Evolutionary conservation across 2,797 vertebrate genomes (phyloP).

Genomic region (Ibycter americanus): DNA sequence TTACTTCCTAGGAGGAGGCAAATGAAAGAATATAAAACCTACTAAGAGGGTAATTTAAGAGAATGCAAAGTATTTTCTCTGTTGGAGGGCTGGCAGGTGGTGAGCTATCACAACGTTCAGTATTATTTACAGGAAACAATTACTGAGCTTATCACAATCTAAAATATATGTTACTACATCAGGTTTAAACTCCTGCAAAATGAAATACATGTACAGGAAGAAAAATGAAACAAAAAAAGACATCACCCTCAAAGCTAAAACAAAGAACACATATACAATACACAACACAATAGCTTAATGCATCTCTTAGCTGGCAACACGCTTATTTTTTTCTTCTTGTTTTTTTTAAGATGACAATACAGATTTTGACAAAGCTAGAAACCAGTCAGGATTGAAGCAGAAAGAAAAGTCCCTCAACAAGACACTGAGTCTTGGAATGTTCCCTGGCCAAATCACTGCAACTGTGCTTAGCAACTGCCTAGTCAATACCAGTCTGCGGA

Average conservation of each 20-base stretch:
- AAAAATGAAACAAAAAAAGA: background rate
- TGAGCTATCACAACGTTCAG: background rate
- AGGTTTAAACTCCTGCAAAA: background rate
- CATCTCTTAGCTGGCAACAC: background rate
- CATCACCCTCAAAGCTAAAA: background rate
- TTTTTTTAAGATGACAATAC: background rate
- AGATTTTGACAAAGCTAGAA: background rate
- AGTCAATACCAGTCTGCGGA: background rate
- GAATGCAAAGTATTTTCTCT: background rate
- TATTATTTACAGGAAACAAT: constrained; percentile 30
- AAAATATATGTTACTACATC: background rate
- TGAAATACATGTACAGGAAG: background rate
- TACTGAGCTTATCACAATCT: background rate
- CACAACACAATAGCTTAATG: background rate
- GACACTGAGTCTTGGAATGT: background rate
- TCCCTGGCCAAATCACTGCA: background rate
- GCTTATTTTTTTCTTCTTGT: background rate
- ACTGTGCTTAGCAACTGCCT: background rate
- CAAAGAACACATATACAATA: background rate
- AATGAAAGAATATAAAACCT: background rate
- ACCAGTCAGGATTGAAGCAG: background rate
- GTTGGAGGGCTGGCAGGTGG: background rate
- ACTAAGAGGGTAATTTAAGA: background rate
- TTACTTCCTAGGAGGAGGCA: background rate
- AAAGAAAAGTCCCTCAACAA: background rate